Percentiles rank a stretch among this genome's conserved stretches.
Evolutionary conservation across 2,113 vertebrate genomes (phyloP).

Genomic region (Gadus macrocephalus): DNA sequence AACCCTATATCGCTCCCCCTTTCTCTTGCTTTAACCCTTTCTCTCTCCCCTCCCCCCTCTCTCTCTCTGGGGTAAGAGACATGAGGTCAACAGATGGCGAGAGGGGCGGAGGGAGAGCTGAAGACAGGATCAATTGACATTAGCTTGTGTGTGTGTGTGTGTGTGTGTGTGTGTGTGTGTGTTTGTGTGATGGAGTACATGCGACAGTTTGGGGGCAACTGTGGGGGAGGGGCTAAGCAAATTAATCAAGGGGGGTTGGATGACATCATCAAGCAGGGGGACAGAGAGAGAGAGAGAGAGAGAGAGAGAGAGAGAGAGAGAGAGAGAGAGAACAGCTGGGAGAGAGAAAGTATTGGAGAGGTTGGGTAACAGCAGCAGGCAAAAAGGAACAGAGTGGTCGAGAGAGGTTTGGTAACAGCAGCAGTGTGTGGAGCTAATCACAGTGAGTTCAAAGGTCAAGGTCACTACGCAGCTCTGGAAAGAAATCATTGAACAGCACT

Average conservation of each 20-base stretch:
- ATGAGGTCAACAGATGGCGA: conserved; percentile 71
- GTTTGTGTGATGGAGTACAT: conserved; percentile 53
- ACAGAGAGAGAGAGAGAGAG: background rate
- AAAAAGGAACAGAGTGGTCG: background rate
- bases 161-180: conserved; percentile 1
- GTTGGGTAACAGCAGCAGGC: conserved; percentile 44
- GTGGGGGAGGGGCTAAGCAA: conserved; percentile 34
- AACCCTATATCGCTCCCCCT: too few relatives aligned
- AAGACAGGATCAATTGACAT: background rate
- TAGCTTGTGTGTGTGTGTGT: background rate
- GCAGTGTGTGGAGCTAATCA: conserved; percentile 62
- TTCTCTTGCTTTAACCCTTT: too few relatives aligned
- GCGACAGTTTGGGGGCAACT: conserved; percentile 70
- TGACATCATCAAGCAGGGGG: conserved; percentile 44
- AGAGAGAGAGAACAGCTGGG: background rate
- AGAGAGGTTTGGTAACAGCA: conserved; percentile 37
- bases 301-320: background rate
- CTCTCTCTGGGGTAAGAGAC: background rate
- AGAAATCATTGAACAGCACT: conserved; percentile 61
- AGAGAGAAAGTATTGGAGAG: background rate
- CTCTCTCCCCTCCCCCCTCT: conserved; percentile 4
- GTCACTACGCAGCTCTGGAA: conserved; percentile 44
- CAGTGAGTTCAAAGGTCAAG: conserved; percentile 62
- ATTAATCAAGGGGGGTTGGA: background rate
- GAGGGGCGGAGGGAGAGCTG: conserved; percentile 38